These are phyloP conservation scores for Carassius carassius DNA, from an alignment of 2,113 vertebrate species.

Conservation along the genomic window DNA sequence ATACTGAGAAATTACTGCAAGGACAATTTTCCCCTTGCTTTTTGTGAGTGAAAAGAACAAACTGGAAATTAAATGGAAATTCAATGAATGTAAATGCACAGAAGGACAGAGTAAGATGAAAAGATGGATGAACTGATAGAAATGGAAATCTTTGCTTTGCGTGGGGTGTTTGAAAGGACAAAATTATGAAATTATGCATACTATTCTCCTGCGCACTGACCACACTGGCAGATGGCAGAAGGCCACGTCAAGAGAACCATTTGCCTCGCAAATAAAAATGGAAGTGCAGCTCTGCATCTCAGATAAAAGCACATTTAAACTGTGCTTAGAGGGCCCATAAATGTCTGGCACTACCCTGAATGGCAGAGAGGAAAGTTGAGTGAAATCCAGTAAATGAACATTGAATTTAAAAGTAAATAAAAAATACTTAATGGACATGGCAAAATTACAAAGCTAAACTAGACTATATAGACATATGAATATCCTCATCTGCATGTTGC, in stretches of 20 bases:
- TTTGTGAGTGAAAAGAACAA: constrained; percentile 6
- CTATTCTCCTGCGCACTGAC: constrained; percentile 31
- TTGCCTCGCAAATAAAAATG: constrained; percentile 58
- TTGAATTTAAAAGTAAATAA: constrained; percentile 38
- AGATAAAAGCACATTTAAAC: constrained; percentile 49
- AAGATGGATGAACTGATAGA: neutral
- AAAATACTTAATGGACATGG: neutral
- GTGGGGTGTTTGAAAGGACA: constrained; percentile 8
- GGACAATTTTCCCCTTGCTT: neutral
- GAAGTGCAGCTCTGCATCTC: constrained; percentile 35
- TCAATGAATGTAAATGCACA: constrained; percentile 5
- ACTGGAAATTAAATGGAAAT: constrained; percentile 20
- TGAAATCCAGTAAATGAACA: neutral
- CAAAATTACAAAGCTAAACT: neutral
- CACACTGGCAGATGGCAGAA: constrained; percentile 57
- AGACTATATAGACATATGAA: too few relatives aligned
- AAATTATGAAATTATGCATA: constrained; percentile 5
- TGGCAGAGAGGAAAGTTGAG: neutral
- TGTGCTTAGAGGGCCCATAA: constrained; percentile 27
- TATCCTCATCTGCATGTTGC: neutral
- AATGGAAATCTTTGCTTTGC: constrained; percentile 9
- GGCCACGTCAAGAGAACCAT: constrained; percentile 46
- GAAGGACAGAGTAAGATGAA: neutral
- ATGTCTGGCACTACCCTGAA: constrained; percentile 23
- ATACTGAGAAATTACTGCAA: neutral